Evolutionary conservation across 1,140 invertebrate genomes (phyloP).

Genomic region (Drosophila bifasciata): DNA sequence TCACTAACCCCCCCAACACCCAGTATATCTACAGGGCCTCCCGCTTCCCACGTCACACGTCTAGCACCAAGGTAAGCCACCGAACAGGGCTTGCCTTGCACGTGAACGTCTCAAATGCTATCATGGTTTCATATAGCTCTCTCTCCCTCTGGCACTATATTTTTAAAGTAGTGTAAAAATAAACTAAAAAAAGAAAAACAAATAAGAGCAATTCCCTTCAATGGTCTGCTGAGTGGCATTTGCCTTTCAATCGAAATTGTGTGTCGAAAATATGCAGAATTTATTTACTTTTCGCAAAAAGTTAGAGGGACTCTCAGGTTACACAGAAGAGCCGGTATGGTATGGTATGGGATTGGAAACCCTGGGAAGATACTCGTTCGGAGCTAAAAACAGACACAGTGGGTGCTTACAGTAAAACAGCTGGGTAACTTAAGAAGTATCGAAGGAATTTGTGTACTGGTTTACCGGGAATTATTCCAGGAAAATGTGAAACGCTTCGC

Average conservation of each 20-base stretch:
- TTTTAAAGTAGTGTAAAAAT: slow-evolving; percentile 15
- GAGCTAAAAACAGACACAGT: slow-evolving; percentile 14
- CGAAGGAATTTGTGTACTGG: slow-evolving; percentile 11
- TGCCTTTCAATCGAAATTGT: slow-evolving; percentile 9
- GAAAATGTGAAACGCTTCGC: slow-evolving; percentile 7
- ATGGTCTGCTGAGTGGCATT: slow-evolving; percentile 1
- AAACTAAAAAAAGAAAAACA: slow-evolving; percentile 4
- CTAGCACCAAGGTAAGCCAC: slow-evolving; percentile 25
- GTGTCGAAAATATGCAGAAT: slow-evolving; percentile 20
- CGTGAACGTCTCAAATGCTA: slow-evolving; percentile 24
- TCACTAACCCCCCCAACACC: slow-evolving; percentile 5
- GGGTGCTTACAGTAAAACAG: slow-evolving; percentile 55
- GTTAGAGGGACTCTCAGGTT: slow-evolving; percentile 25
- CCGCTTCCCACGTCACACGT: neutral
- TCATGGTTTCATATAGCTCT: neutral
- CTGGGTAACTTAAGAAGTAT: slow-evolving; percentile 50
- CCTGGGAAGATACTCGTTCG: slow-evolving; percentile 32
- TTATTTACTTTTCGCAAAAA: slow-evolving; percentile 37
- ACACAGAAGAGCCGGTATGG: slow-evolving; percentile 13
- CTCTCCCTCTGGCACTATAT: neutral
- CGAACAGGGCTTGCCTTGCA: slow-evolving; percentile 25
- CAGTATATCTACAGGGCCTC: neutral
- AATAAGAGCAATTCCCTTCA: slow-evolving; percentile 20
- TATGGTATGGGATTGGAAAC: slow-evolving; percentile 26
- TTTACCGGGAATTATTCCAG: slow-evolving; percentile 14